Evolutionary conservation across 2,113 vertebrate genomes (phyloP).

Genomic region (Chlamydotis undulata): DNA sequence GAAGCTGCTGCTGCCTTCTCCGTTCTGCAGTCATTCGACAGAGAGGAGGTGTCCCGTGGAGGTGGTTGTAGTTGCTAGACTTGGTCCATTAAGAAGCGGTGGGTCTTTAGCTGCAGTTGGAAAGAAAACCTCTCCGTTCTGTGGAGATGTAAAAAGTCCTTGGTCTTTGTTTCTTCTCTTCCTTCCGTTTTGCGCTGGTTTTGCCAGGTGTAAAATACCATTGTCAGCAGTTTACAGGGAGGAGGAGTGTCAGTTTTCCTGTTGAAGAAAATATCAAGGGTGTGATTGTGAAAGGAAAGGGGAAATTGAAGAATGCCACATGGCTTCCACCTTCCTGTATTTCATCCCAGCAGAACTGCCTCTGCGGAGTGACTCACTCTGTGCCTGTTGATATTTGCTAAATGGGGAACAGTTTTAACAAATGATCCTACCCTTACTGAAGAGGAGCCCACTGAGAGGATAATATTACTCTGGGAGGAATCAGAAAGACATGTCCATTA

Average conservation of each 20-base stretch:
- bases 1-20: not conserved
- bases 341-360: not conserved
- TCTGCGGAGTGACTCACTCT: not conserved
- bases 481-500: not conserved
- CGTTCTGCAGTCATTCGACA: accelerated
- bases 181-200: constrained; percentile 18
- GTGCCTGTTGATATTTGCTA: not conserved
- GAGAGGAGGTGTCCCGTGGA: not conserved
- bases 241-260: constrained; percentile 23
- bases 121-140: not conserved
- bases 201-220: constrained; percentile 50
- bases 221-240: constrained; percentile 33
- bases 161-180: constrained; percentile 52
- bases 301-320: constrained; percentile 31
- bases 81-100: not conserved
- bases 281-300: constrained; percentile 38
- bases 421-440: not conserved
- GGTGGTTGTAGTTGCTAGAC: not conserved
- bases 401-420: not conserved
- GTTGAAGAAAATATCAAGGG: constrained; percentile 41
- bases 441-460: not conserved
- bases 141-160: not conserved
- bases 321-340: constrained; percentile 51
- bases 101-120: not conserved
- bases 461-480: not conserved